Evolutionary conservation across 2,113 vertebrate genomes (phyloP).

Genomic region (Indicator indicator): DNA sequence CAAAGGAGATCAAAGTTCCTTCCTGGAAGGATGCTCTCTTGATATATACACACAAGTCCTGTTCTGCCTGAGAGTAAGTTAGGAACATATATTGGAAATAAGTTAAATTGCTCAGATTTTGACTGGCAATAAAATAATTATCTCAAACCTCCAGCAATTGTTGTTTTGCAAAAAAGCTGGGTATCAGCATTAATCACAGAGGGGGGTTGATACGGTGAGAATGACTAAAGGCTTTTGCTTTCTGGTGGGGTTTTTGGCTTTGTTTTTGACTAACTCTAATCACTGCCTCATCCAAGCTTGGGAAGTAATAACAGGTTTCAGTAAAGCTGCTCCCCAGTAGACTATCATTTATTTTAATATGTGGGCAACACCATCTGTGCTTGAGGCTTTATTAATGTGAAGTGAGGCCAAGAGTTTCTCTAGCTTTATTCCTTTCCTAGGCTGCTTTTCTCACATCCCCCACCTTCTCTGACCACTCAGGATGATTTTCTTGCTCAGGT

Average conservation of each 20-base stretch:
- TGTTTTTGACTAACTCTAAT: slow-evolving; percentile 19
- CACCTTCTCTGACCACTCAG: background rate
- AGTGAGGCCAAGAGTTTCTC: background rate
- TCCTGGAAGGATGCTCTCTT: background rate
- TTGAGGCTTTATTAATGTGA: slow-evolving; percentile 25
- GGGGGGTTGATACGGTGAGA: background rate
- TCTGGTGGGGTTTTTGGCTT: background rate
- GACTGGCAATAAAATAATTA: slow-evolving; percentile 8
- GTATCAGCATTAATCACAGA: slow-evolving; percentile 20
- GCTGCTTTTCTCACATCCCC: background rate
- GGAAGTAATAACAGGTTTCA: slow-evolving; percentile 20
- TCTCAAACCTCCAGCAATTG: slow-evolving; percentile 21
- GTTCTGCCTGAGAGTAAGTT: background rate
- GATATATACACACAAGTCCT: background rate
- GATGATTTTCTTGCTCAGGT: background rate
- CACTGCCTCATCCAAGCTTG: background rate
- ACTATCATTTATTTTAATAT: slow-evolving; percentile 44
- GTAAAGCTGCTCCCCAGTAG: slow-evolving; percentile 2
- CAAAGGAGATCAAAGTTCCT: background rate
- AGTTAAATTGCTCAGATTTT: slow-evolving; percentile 9
- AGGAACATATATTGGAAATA: background rate
- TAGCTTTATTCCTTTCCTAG: background rate
- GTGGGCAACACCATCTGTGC: background rate
- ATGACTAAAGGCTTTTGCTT: background rate
- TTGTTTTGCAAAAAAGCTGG: slow-evolving; percentile 5